Conservation (phyloP, 2,888 invertebrate species). For the Chymomyza procnemis region DNA sequence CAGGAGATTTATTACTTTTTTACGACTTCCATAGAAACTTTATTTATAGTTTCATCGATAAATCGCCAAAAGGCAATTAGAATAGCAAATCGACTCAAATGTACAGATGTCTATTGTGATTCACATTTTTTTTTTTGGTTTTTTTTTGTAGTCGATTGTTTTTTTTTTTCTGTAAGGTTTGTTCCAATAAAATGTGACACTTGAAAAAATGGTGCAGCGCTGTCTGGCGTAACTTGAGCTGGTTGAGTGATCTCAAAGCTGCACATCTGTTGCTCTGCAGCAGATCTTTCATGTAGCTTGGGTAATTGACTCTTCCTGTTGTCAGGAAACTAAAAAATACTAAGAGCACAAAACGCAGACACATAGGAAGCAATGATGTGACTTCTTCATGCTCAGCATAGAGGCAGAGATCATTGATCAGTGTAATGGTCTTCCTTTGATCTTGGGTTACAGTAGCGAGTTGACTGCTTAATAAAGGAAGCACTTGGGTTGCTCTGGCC, state of each 20-base stretch:
- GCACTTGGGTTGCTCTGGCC: not conserved
- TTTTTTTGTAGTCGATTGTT: not conserved
- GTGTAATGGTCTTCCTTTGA: constrained; percentile 61
- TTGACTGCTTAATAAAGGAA: not conserved
- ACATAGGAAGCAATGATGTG: constrained; percentile 63
- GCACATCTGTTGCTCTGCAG: constrained; percentile 50
- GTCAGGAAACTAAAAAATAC: constrained; percentile 57
- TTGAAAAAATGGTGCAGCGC: constrained; percentile 36
- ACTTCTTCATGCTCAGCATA: constrained; percentile 11
- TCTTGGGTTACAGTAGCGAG: constrained; percentile 47
- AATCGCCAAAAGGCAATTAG: not conserved
- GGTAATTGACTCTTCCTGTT: constrained; percentile 59
- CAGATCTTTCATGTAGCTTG: constrained; percentile 32
- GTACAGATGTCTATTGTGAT: not conserved
- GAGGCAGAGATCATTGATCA: constrained; percentile 54
- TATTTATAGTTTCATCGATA: not conserved
- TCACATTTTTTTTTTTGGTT: not conserved
- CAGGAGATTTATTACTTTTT: not conserved
- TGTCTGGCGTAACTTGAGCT: constrained; percentile 58
- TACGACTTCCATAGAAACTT: not conserved
- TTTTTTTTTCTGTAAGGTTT: not conserved
- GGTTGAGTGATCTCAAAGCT: constrained; percentile 51
- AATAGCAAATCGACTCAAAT: not conserved
- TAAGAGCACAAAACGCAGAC: constrained; percentile 33
- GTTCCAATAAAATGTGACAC: not conserved